phyloP scores from a whole-genome alignment of 2,113 vertebrate genomes.

The Gnathonemus longibarbis region DNA sequence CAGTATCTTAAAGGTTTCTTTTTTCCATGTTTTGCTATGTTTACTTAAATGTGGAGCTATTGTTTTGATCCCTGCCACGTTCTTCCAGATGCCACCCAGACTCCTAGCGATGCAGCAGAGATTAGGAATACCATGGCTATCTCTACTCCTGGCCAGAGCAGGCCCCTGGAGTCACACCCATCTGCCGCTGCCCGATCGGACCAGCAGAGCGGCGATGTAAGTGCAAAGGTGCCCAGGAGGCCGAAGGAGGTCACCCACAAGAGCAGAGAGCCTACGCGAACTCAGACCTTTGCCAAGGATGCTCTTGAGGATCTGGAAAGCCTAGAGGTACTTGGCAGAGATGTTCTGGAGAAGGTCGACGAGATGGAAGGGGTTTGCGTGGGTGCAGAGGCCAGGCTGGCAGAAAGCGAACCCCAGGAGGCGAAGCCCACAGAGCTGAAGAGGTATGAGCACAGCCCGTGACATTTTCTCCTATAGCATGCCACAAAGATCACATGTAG shows the following conservation, averaged over 20 bases:
- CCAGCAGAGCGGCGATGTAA: neutral
- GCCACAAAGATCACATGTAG: neutral
- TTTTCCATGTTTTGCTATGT: neutral
- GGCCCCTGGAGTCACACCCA: neutral
- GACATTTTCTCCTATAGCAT: neutral
- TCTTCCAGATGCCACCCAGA: neutral
- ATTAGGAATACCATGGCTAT: neutral
- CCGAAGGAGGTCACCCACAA: constrained; percentile 40
- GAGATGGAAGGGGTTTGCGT: neutral
- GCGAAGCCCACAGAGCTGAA: neutral
- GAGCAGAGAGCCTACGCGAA: constrained; percentile 36
- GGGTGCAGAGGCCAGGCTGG: neutral
- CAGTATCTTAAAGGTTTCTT: neutral
- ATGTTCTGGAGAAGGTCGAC: neutral
- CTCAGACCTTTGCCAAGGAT: constrained; percentile 39
- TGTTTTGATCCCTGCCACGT: neutral
- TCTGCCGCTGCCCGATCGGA: neutral
- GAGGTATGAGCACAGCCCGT: constrained; percentile 26
- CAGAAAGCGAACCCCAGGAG: neutral
- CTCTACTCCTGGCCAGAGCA: neutral
- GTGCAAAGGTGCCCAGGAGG: constrained; percentile 24
- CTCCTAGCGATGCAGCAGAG: neutral
- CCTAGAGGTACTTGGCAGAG: neutral
- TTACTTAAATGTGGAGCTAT: neutral
- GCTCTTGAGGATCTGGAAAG: constrained; percentile 6